These are phyloP conservation scores for Passer domesticus DNA, from an alignment of 2,113 vertebrate species.

Conservation along the genomic window DNA sequence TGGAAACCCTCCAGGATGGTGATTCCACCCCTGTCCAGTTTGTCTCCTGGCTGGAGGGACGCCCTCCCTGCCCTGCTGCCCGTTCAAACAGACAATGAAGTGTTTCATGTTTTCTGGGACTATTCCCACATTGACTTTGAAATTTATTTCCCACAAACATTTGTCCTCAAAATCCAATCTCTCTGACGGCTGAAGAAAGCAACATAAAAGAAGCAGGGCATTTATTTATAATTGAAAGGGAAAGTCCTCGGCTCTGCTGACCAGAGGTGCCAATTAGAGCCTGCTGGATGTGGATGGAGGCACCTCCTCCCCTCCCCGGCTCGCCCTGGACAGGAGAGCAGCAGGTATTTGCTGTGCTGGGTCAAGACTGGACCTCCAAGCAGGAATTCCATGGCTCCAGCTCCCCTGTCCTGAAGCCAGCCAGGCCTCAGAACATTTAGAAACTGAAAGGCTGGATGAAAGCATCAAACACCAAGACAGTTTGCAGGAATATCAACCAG, in stretches of 20 bases:
- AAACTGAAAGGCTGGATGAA: slow-evolving; percentile 33
- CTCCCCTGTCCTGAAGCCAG: slow-evolving; percentile 7
- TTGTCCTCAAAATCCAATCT: not conserved
- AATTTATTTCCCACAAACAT: slow-evolving; percentile 16
- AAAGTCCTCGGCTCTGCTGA: not conserved
- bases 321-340: rapidly evolving
- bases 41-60: not conserved
- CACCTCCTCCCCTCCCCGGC: not conserved
- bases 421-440: slow-evolving; percentile 40
- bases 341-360: not conserved
- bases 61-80: not conserved
- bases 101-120: not conserved
- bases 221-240: slow-evolving; percentile 55
- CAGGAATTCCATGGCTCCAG: not conserved
- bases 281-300: not conserved
- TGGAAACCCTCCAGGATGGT: not conserved
- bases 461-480: slow-evolving; percentile 27
- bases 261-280: slow-evolving; percentile 34
- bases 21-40: not conserved
- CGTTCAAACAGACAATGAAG: rapidly evolving
- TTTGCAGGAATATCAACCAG: slow-evolving; percentile 19
- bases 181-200: not conserved
- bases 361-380: not conserved
- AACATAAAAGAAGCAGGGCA: slow-evolving; percentile 9
- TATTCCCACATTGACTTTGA: not conserved